These are phyloP conservation scores for Pseudochirops corinnae DNA, from an alignment of 2,797 vertebrate genomes.

Conservation along the genomic window DNA sequence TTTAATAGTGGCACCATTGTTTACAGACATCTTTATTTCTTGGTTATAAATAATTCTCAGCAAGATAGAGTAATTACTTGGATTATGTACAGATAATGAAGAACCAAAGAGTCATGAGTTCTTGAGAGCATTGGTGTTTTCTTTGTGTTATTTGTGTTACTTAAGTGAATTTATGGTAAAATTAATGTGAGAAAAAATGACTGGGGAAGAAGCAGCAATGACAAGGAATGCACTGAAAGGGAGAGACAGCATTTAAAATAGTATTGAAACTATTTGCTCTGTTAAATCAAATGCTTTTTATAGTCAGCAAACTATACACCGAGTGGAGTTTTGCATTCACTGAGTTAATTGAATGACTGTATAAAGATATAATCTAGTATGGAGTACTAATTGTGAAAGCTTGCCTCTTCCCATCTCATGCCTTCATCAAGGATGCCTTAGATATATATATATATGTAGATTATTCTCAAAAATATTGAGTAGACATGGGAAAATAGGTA, in stretches of 20 bases:
- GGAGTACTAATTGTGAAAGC: background rate
- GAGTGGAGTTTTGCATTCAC: background rate
- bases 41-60: slow-evolving; percentile 17
- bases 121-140: background rate
- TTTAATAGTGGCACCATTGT: background rate
- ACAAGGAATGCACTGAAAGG: background rate
- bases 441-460: background rate
- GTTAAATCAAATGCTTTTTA: background rate
- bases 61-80: slow-evolving; percentile 23
- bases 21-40: slow-evolving; percentile 19
- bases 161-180: background rate
- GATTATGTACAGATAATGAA: background rate
- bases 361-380: background rate
- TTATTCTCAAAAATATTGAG: background rate
- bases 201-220: background rate
- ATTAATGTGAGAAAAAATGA: background rate
- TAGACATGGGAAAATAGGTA: background rate
- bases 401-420: background rate
- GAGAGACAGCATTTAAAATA: background rate
- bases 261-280: background rate
- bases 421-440: background rate
- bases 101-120: background rate
- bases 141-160: background rate
- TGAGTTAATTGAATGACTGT: background rate
- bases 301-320: background rate